Base-by-base conservation (phyloP, 2,113 vertebrate genomes). In the Oenanthe melanoleuca region DNA sequence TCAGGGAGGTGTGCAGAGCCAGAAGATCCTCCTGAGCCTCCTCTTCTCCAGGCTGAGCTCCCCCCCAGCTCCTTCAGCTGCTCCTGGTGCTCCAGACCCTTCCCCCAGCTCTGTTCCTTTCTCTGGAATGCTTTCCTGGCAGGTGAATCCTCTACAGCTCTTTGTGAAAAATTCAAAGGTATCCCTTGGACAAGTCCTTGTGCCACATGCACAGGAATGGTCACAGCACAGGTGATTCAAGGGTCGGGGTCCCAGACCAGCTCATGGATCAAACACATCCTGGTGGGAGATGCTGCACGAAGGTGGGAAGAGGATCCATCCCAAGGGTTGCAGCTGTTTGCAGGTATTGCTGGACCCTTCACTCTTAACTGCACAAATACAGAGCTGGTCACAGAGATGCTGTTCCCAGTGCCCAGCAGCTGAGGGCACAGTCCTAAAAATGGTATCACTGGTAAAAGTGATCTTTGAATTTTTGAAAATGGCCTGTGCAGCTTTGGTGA, bases 221-320 rank as follows among this genome's bases (percentile, higher is more conserved):
- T 31, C 4, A 0, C 29, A 61, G 78, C 44, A 44, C 18, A 19
- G 3, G 2, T 0, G 3, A 33, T 29, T 24, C 50, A 9, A 65
- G 45, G 8, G 8, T 21, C 6, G 0, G 8, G 28, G 24, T 71
- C 67, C 78, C 37, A 40, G 45, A 11, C 4, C 38, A 15, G 66
- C 66, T 55, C 22, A 2, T 8, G 55, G 26, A 53, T 11, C 0
- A 0, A 26, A 20, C 2, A 13, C 40, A 16, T 24, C 56, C 33
- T 2, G 2, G 65, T 13, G 69, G 60, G 40, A 2, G 42, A 38
- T 5, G 31, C 49, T 49, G 55, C 29, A 14, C 26, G 37, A 37
- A 1, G 6, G 21, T 4, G 5, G 59, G 28, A 29, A 17, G 31
- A 34, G 44, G 18, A 25, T 20, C 37, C 64, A 31, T 3, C 44